Evolutionary conservation across 2,797 vertebrate species (phyloP), one percentile per base, ranked within the genome.

Genomic region (Oryzias dopingdopingensis): DNA sequence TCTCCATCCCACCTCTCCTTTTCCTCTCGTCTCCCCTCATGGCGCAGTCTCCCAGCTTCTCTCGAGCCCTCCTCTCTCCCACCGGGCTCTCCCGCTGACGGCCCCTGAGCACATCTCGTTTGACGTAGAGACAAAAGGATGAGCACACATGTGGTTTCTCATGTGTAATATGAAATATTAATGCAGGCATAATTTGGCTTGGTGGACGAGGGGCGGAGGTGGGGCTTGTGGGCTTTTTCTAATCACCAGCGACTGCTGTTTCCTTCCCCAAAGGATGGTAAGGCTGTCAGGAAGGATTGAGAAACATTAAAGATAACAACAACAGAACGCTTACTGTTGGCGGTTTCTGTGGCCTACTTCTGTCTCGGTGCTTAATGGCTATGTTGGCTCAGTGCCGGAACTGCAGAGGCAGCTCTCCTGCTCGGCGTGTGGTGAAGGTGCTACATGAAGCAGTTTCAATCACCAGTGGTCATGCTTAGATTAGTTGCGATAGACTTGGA

Each of bases 111-210:
- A 84, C 82, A 90, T 89, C 89, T 87, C 76, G 76, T 80, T 81
- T 88, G 89, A 90, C 89, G 88, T 77, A 76, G 85, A 91, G 89
- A 91, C 91, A 90, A 90, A 91, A 89, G 83, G 77, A 83, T 79
- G 77, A 74, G 80, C 86, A 86, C 86, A 85, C 87, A 87, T 79
- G 83, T 83, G 85, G 86, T 86, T 83, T 83, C 85, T 85, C 90
- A 76, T 80, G 83, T 82, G 80, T 87, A 89, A 86, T 83, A 91
- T 92, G 89, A 92, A 92, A 92, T 90, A 92, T 92, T 92, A 91
- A 92, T 91, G 88, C 59, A 22, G 81, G 88, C 88, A 90, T 91
- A 89, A 91, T 92, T 91, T 90, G 77, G 77, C 83, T 89, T 85
- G 77, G 78, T 77, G 81, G 83, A 69, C 81, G 82, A 71, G 59